phyloP scores from a whole-genome alignment of 2,797 vertebrate genomes.

The Coregonus ussuriensis region DNA sequence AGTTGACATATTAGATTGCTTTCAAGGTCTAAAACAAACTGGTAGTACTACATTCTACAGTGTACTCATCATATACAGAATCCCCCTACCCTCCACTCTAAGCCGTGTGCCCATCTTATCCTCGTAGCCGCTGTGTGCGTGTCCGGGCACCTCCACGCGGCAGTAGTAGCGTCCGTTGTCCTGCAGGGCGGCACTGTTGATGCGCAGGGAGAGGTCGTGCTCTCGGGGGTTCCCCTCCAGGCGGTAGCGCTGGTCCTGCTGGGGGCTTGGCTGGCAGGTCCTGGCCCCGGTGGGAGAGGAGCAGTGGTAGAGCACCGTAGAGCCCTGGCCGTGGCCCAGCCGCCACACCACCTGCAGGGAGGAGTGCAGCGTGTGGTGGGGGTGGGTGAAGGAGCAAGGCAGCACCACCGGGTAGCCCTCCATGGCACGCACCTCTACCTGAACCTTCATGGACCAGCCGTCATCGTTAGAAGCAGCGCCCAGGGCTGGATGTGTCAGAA shows the following conservation, averaged over 20 bases:
- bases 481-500: background rate
- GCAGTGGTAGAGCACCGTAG: constrained; percentile 82
- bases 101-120: constrained; percentile 87
- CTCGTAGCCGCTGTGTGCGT: constrained; percentile 81
- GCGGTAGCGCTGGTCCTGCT: constrained; percentile 85
- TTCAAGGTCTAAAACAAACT: background rate
- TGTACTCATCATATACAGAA: background rate
- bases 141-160: constrained; percentile 83
- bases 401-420: constrained; percentile 84
- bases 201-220: constrained; percentile 89
- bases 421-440: constrained; percentile 79
- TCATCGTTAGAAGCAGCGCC: constrained; percentile 58
- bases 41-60: background rate
- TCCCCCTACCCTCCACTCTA: constrained; percentile 78
- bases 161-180: constrained; percentile 91
- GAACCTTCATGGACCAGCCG: constrained; percentile 85
- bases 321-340: constrained; percentile 76
- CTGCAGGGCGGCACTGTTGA: constrained; percentile 81
- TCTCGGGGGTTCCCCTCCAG: constrained; percentile 87
- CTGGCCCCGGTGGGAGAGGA: constrained; percentile 70
- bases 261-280: constrained; percentile 76
- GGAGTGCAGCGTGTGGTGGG: constrained; percentile 83
- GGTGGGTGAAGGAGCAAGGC: constrained; percentile 91
- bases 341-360: constrained; percentile 87
- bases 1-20: too few relatives aligned